Evolutionary conservation across 2,113 vertebrate genomes (phyloP), one percentile per base, ranked within the genome.

Genomic region (Cavia porcellus): DNA sequence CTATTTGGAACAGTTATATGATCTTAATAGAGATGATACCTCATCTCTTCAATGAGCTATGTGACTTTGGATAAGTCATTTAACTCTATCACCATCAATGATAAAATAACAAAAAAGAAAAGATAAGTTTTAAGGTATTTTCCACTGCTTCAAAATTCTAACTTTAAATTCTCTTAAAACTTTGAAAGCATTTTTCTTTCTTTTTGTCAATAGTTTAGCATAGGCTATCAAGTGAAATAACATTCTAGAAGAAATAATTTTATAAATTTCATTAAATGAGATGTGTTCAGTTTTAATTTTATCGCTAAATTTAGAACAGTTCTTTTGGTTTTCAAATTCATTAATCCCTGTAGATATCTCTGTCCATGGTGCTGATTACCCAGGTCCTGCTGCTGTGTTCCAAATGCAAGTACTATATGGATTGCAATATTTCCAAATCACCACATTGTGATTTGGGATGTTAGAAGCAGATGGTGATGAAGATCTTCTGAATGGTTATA

Each of bases 341-440:
- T 47, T 3, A 42, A 15, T 35, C 14, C 1, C 14, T 0, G 3
- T 9, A 0, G 0, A 13, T 1, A 1, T 3, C 97, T 95, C 99
- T 99, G 98, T 99, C 99, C 99, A 77, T 98, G 98, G 99, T 99
- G 97, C 99, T 99, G 99, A 98, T 84, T 3, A 0, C 0, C 11
- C 0, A 1, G 0, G 30, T 81, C 12, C 2, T 3, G 5, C 87
- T 59, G 42, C 38, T 62, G 15, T 4, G 5, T 62, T 55, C 8
- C 42, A 81, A 95, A 82, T 61, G 0, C 25, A 55, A 70, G 38
- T 42, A 64, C 11, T 90, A 13, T 96, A 19, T 19, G 87, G 32
- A 84, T 25, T 42, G 32, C 30, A 93, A 22, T 66, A 28, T 22
- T 22, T 95, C 55, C 79, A 13, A 95, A 83, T 45, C 75, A 89